Evolutionary conservation across 35 echinoderm and acorn worm species (phyloP).

Genomic region (Amphiura filiformis): DNA sequence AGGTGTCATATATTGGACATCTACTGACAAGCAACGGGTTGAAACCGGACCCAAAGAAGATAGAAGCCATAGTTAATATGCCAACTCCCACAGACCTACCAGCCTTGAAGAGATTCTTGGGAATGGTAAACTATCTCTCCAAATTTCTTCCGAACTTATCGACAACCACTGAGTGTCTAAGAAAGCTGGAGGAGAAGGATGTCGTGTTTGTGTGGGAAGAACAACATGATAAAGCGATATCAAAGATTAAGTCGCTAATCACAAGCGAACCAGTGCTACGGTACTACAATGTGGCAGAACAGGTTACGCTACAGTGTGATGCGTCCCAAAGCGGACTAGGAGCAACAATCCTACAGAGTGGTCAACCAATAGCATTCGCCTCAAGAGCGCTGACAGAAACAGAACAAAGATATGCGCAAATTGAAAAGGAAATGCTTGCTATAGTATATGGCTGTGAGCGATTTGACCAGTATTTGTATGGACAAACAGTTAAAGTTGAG

Average conservation of each 20-base stretch:
- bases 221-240: constrained; percentile 38
- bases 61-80: not conserved
- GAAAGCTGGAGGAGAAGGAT: constrained; percentile 43
- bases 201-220: constrained; percentile 47
- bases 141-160: not conserved
- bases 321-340: constrained; percentile 18
- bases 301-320: constrained; percentile 2
- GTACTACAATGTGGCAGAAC: constrained; percentile 41
- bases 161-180: not conserved
- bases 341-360: constrained; percentile 24
- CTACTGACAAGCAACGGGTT: not conserved
- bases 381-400: constrained; percentile 25
- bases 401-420: constrained; percentile 14
- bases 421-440: constrained; percentile 20
- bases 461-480: constrained; percentile 58
- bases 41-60: not conserved
- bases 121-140: not conserved
- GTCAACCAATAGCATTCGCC: constrained; percentile 34
- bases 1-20: not conserved
- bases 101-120: not conserved
- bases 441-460: constrained; percentile 13
- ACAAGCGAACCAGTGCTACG: constrained; percentile 36
- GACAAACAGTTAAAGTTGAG: constrained; percentile 35
- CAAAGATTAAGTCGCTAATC: constrained; percentile 24
- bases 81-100: not conserved